A percentile compares a stretch with the other conserved stretches of the same genome.
Conservation (phyloP, 2,888 invertebrate species). For the Mayetiola destructor region DNA sequence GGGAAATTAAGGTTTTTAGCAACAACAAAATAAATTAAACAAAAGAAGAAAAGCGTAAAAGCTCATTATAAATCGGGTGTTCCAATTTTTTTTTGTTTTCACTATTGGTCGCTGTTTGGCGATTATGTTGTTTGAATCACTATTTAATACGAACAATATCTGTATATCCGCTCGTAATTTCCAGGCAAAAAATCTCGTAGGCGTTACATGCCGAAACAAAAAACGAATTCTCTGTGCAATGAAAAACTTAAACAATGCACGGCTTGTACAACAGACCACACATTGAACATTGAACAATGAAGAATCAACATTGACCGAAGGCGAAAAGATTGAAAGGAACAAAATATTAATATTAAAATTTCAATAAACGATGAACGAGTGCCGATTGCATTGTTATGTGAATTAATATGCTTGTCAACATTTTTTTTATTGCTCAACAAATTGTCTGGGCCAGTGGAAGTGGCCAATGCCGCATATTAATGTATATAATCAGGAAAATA, state of each 20-base stretch:
- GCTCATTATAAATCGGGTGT: conserved; percentile 4
- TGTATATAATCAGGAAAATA: too few relatives aligned
- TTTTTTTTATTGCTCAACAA: too few relatives aligned
- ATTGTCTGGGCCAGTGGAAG: too few relatives aligned
- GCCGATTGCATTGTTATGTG: too few relatives aligned
- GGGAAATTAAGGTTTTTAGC: too few relatives aligned
- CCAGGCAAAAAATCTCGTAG: neutral
- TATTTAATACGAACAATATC: neutral
- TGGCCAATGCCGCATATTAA: too few relatives aligned
- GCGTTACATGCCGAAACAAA: neutral
- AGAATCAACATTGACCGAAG: neutral
- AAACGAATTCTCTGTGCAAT: neutral
- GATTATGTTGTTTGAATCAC: neutral
- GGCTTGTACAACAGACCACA: too few relatives aligned
- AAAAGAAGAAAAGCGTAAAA: conserved; percentile 5
- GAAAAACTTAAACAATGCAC: conserved; percentile 8
- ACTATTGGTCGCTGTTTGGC: neutral
- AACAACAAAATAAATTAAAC: too few relatives aligned
- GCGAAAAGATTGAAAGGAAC: neutral
- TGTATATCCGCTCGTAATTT: neutral
- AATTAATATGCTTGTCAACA: too few relatives aligned
- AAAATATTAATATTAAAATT: neutral
- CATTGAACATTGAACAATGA: neutral
- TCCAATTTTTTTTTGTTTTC: neutral
- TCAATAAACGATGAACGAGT: too few relatives aligned